Base-by-base conservation (phyloP, 2,113 vertebrate genomes). In the Elaphurus davidianus region DNA sequence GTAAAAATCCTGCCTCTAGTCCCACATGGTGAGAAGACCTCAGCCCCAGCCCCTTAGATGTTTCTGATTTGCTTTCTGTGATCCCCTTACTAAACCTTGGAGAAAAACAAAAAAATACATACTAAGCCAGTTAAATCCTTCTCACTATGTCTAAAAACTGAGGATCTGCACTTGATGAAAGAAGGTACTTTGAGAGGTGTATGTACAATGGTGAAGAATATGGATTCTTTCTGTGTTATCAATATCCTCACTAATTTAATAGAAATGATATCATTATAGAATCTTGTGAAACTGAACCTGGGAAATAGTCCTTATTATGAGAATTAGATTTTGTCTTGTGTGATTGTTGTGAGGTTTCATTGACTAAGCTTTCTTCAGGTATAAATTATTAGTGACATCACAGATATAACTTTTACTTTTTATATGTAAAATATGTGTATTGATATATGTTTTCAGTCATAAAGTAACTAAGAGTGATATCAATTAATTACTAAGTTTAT, bases 381-480 rank as follows among this genome's bases (percentile, higher is more conserved):
- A 60, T 47, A 74, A 84, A 59, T 84, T 55, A 50, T 78, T 54
- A 95, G 17, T 76, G 33, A 76, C 17, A 84, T 71, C 21, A 71
- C 50, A 84, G n/a, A 91, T 54, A 2, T 57, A 21, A 83, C 47
- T 64, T 50, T 96, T 25, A 71, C n/a, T 45, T 94, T 88, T 71
- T 40, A 83, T 14, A 78, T 64, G 59, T 1, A 11, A 83, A 55
- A 54, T 36, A 55, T 25, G 12, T 52, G n/a, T 36, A 7, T 36
- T 83, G 50, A 54, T 83, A 47, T 50, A 6, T 83, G 6, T 91
- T 96, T 87, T 83, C 7, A 57, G 50, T 94, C 33, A 83, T 87
- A 54, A 85, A 74, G 28, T 87, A 76, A 50, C 27, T 33, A 57
- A 96, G 36, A 96, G n/a, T 5, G 36, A 67, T 84, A 79, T 84